Percentiles rank a stretch among this genome's conserved stretches.
phyloP scores from a whole-genome alignment of 2,797 vertebrate genomes.

The Sebastes diaconus region DNA sequence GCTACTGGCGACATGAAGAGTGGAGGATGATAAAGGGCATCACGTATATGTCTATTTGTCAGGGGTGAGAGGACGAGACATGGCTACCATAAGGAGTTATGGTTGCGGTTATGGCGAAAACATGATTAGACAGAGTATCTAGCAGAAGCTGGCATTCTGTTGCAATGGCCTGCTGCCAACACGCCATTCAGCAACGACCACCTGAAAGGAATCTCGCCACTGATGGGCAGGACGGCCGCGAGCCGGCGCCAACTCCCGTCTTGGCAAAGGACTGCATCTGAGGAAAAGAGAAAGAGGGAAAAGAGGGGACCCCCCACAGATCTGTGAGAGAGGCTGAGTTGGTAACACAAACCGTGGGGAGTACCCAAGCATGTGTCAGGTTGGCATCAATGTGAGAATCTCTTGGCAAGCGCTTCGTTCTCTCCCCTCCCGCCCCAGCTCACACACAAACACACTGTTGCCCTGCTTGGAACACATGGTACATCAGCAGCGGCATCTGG shows the following conservation, averaged over 20 bases:
- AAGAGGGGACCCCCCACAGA: conserved; percentile 75
- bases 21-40: conserved; percentile 17
- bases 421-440: conserved; percentile 78
- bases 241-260: conserved; percentile 80
- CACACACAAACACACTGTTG: conserved; percentile 83
- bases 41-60: conserved; percentile 15
- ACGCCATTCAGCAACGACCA: conserved; percentile 60
- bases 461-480: conserved; percentile 90
- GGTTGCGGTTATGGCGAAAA: conserved; percentile 28
- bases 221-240: conserved; percentile 73
- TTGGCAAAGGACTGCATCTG: conserved; percentile 69
- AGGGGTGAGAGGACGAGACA: conserved; percentile 8
- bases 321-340: conserved; percentile 74
- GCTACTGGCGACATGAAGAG: conserved; percentile 33
- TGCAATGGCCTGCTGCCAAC: conserved; percentile 67
- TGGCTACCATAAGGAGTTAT: conserved; percentile 22
- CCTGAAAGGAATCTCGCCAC: conserved; percentile 59
- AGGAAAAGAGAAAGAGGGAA: conserved; percentile 63
- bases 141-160: conserved; percentile 54
- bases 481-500: conserved; percentile 89
- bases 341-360: conserved; percentile 80
- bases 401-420: conserved; percentile 84
- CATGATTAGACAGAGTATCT: conserved; percentile 40
- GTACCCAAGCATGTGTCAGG: conserved; percentile 86
- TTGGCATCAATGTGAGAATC: conserved; percentile 87